Evolutionary conservation across 2,888 invertebrate species (phyloP).

Genomic region (Apoda limacodes): DNA sequence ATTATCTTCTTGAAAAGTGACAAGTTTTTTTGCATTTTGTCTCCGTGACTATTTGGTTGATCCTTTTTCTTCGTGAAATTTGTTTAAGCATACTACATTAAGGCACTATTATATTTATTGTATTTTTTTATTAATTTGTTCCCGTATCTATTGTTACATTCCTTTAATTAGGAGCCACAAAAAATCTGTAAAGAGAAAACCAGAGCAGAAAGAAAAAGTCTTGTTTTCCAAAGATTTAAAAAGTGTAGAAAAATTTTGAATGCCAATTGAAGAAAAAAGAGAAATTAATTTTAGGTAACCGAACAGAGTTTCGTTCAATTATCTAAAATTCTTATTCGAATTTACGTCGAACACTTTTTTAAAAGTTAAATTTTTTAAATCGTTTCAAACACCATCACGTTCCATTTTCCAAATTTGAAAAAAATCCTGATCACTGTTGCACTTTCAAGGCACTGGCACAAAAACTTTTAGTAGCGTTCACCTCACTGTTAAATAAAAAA

Average conservation of each 20-base stretch:
- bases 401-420: slow-evolving; percentile 31
- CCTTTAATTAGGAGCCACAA: slow-evolving; percentile 29
- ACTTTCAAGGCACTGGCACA: slow-evolving; percentile 54
- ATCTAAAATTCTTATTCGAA: slow-evolving; percentile 44
- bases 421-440: slow-evolving; percentile 32
- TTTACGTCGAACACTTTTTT: slow-evolving; percentile 35
- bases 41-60: slow-evolving; percentile 48
- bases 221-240: slow-evolving; percentile 26
- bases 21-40: slow-evolving; percentile 67
- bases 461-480: slow-evolving; percentile 37
- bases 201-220: slow-evolving; percentile 49
- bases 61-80: slow-evolving; percentile 32
- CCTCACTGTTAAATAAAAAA: slow-evolving; percentile 49
- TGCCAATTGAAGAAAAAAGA: slow-evolving; percentile 26
- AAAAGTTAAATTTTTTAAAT: slow-evolving; percentile 25
- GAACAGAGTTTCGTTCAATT: slow-evolving; percentile 38
- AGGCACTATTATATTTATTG: slow-evolving; percentile 55
- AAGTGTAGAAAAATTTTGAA: slow-evolving; percentile 16
- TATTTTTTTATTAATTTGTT: slow-evolving; percentile 47
- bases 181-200: slow-evolving; percentile 60
- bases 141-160: slow-evolving; percentile 37
- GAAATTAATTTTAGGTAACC: slow-evolving; percentile 43
- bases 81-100: slow-evolving; percentile 47
- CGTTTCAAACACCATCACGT: slow-evolving; percentile 28
- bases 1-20: slow-evolving; percentile 63